These are phyloP conservation scores for Colaptes auratus DNA, from an alignment of 2,113 vertebrate genomes.

Conservation along the genomic window DNA sequence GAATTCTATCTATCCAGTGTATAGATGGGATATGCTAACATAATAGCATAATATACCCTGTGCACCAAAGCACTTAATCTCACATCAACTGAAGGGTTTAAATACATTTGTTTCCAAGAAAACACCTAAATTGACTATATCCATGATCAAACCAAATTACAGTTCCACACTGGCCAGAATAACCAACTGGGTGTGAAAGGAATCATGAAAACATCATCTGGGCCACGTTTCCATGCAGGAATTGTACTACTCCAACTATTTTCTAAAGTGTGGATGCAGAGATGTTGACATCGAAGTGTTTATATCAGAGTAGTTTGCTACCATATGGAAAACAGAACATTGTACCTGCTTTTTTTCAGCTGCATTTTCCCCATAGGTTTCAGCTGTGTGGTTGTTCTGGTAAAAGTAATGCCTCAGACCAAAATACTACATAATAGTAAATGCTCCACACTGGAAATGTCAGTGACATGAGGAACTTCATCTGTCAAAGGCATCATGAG, in stretches of 20 bases:
- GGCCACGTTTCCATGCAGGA: neutral
- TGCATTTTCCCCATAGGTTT: neutral
- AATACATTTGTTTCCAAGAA: neutral
- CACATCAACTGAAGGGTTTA: neutral
- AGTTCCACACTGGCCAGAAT: neutral
- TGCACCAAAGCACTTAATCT: constrained; percentile 16
- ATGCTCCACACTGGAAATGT: neutral
- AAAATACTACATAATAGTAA: neutral
- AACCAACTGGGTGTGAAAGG: neutral
- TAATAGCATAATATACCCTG: neutral
- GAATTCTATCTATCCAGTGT: neutral
- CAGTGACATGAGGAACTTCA: neutral
- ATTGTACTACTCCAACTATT: neutral
- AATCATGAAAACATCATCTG: neutral
- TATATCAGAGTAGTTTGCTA: neutral
- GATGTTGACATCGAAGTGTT: neutral
- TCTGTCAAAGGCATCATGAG: neutral
- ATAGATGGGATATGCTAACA: neutral
- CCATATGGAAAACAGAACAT: neutral
- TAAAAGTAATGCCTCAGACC: neutral
- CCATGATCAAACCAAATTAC: neutral
- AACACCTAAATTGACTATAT: neutral
- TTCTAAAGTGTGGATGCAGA: neutral
- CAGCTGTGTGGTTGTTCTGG: neutral
- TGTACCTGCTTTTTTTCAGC: neutral